Evolutionary conservation across 2,797 vertebrate genomes (phyloP).

Genomic region (Morus bassanus): DNA sequence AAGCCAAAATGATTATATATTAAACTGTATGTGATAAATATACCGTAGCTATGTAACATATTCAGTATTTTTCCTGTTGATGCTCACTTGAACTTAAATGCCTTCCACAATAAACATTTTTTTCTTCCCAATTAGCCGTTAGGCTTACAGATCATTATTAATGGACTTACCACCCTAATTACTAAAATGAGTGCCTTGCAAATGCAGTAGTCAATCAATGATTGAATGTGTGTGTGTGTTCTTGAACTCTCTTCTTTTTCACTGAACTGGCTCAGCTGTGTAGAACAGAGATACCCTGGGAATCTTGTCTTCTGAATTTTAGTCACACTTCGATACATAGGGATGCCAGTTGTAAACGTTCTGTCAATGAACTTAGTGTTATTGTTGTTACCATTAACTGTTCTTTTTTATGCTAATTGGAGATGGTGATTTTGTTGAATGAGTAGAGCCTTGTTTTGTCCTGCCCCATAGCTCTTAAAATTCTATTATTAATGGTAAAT

Average conservation of each 20-base stretch:
- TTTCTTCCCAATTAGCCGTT: slow-evolving; percentile 32
- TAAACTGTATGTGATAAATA: not conserved
- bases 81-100: slow-evolving; percentile 36
- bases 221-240: slow-evolving; percentile 39
- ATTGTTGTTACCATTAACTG: not conserved
- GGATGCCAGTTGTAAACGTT: not conserved
- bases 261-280: slow-evolving; percentile 16
- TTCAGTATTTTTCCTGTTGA: not conserved
- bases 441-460: not conserved
- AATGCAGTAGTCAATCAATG: slow-evolving; percentile 63
- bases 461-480: not conserved
- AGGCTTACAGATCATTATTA: slow-evolving; percentile 61
- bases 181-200: slow-evolving; percentile 66
- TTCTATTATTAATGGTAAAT: not conserved
- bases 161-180: slow-evolving; percentile 70
- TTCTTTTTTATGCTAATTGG: not conserved
- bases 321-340: not conserved
- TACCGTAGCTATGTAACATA: not conserved
- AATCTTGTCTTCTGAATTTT: not conserved
- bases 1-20: not conserved
- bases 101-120: not conserved
- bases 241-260: not conserved
- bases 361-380: not conserved
- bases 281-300: not conserved
- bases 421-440: not conserved